These are phyloP conservation scores for Holothuria glaberrima DNA, from an alignment of 35 echinoderm and acorn worm species.

Conservation along the genomic window DNA sequence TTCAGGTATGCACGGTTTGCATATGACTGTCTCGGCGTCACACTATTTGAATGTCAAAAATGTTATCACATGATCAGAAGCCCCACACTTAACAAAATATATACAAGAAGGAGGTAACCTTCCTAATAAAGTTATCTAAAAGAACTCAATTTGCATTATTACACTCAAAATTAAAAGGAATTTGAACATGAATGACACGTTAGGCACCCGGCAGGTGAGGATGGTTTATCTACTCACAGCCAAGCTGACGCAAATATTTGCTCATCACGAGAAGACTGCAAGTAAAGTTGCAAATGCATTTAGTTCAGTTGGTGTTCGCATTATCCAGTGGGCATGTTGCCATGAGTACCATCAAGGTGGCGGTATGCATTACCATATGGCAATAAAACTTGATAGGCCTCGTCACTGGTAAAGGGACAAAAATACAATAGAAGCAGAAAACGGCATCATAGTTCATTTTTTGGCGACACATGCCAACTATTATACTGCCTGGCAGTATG, in stretches of 20 bases:
- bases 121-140: too few species aligned
- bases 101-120: too few species aligned
- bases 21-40: too few species aligned
- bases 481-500: slow-evolving; percentile 59
- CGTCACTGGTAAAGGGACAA: slow-evolving; percentile 24
- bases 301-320: too few species aligned
- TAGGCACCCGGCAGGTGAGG: neutral
- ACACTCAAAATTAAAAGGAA: too few species aligned
- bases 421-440: neutral
- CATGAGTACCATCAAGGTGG: slow-evolving; percentile 24
- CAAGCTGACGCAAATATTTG: slow-evolving; percentile 3
- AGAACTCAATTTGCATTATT: too few species aligned
- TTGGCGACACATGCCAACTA: slow-evolving; percentile 48
- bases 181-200: neutral
- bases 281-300: neutral
- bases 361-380: slow-evolving; percentile 63
- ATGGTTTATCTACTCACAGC: slow-evolving; percentile 66
- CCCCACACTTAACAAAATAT: too few species aligned
- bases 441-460: slow-evolving; percentile 50
- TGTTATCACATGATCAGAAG: too few species aligned
- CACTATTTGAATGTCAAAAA: too few species aligned
- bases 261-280: neutral
- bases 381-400: slow-evolving; percentile 28
- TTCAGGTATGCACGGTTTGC: too few species aligned
- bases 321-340: slow-evolving; percentile 42